Evolutionary conservation across 2,888 invertebrate species (phyloP).

Genomic region (Anarsia innoxiella): DNA sequence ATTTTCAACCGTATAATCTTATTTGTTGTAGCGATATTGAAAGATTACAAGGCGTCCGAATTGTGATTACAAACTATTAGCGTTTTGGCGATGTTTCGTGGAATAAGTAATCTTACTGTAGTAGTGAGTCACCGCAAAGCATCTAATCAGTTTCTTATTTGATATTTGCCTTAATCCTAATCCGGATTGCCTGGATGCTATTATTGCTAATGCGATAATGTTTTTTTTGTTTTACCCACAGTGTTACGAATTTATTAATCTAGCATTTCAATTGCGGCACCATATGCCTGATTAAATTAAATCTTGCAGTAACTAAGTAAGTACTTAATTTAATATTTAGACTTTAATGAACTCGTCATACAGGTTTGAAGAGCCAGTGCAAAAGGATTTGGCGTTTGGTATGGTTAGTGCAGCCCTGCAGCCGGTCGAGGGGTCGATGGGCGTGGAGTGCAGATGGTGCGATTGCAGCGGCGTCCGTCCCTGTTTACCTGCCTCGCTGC

Average conservation of each 20-base stretch:
- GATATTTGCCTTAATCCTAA: too few relatives aligned
- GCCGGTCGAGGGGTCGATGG: slow-evolving; percentile 37
- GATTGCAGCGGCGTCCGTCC: slow-evolving; percentile 37
- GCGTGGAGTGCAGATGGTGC: slow-evolving; percentile 49
- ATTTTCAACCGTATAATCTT: slow-evolving; percentile 36
- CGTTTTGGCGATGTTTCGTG: slow-evolving; percentile 14
- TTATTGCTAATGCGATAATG: slow-evolving; percentile 1
- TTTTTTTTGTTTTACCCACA: neutral
- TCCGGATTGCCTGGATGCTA: too few relatives aligned
- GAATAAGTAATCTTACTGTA: slow-evolving; percentile 15
- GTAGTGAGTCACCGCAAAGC: slow-evolving; percentile 16
- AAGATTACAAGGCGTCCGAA: slow-evolving; percentile 43
- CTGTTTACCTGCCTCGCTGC: slow-evolving; percentile 42
- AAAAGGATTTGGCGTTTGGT: too few relatives aligned
- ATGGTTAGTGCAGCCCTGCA: slow-evolving; percentile 33
- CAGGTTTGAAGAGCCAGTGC: too few relatives aligned
- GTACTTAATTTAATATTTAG: too few relatives aligned
- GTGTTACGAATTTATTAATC: too few relatives aligned
- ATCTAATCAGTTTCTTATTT: too few relatives aligned
- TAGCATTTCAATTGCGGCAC: too few relatives aligned
- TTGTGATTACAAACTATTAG: slow-evolving; percentile 38
- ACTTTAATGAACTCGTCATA: too few relatives aligned
- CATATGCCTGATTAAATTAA: too few relatives aligned
- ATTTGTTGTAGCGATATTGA: slow-evolving; percentile 49
- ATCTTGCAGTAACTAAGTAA: too few relatives aligned